Conservation (phyloP, 2,797 vertebrate species). For the Chromis chromis region DNA sequence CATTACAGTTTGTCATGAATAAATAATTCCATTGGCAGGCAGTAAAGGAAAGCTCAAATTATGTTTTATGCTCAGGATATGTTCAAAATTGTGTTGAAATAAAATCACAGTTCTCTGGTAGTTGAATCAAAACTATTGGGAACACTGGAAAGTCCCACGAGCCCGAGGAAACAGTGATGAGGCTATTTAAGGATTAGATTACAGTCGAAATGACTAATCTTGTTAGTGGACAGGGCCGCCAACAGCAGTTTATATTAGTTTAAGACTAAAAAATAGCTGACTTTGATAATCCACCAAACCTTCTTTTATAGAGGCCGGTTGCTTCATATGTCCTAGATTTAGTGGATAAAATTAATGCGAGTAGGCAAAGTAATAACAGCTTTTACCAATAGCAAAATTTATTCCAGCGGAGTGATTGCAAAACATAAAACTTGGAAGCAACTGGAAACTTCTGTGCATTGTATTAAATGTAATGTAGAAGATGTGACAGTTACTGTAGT, state of each 20-base stretch:
- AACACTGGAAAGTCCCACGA: constrained; percentile 32
- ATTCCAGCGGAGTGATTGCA: neutral
- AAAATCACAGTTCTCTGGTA: constrained; percentile 23
- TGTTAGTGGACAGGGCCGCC: neutral
- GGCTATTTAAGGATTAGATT: constrained; percentile 26
- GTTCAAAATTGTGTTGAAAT: constrained; percentile 22
- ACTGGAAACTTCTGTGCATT: neutral
- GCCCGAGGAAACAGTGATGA: constrained; percentile 26
- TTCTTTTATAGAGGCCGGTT: neutral
- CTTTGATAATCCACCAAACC: neutral
- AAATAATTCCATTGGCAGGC: constrained; percentile 12
- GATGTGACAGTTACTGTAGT: constrained; percentile 16
- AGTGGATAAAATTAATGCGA: constrained; percentile 9
- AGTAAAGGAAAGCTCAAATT: constrained; percentile 2
- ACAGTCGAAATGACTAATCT: constrained; percentile 14
- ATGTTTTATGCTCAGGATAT: constrained; percentile 13
- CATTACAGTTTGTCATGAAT: constrained; percentile 11
- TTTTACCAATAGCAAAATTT: neutral
- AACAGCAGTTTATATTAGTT: neutral
- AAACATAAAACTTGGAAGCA: neutral
- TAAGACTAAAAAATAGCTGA: neutral
- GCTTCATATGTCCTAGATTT: neutral
- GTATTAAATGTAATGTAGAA: constrained; percentile 15
- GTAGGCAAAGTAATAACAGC: neutral
- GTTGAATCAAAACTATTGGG: constrained; percentile 15